Percentiles rank a stretch among this genome's conserved stretches.
phyloP scores from a whole-genome alignment of 2,113 vertebrate genomes.

The Mola mola region DNA sequence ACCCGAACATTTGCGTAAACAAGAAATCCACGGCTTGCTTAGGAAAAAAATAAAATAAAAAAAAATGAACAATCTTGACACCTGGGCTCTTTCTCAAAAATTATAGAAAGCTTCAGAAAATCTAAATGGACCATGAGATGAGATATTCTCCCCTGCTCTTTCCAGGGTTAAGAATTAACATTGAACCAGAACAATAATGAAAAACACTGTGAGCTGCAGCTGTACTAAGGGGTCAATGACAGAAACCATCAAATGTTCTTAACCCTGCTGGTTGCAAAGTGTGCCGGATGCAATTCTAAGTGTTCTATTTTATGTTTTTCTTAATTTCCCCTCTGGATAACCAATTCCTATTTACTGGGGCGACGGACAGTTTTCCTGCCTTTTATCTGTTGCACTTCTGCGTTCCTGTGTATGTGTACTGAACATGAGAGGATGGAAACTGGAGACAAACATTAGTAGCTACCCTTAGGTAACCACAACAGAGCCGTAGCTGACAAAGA shows the following conservation, averaged over 20 bases:
- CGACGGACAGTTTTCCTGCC: constrained; percentile 43
- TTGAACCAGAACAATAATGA: neutral
- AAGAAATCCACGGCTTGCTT: no score
- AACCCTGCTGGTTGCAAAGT: constrained; percentile 12
- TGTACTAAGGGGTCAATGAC: neutral
- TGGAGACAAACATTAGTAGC: constrained; percentile 50
- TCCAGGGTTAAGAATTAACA: neutral
- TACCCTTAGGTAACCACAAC: constrained; percentile 66
- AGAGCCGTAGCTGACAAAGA: constrained; percentile 51
- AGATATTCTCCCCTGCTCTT: neutral
- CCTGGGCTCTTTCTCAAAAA: neutral
- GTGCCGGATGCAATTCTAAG: constrained; percentile 14
- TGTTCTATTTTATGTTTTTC: constrained; percentile 35
- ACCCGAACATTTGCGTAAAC: no score
- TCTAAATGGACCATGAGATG: neutral
- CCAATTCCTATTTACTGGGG: constrained; percentile 31
- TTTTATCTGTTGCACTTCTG: constrained; percentile 54
- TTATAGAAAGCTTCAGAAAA: neutral
- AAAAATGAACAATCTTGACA: no score
- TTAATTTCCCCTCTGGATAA: constrained; percentile 44
- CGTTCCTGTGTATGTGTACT: constrained; percentile 45
- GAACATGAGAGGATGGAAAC: constrained; percentile 62
- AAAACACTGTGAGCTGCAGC: neutral
- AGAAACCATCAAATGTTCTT: constrained; percentile 2
- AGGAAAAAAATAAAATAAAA: no score